Percentiles rank a stretch among this genome's conserved stretches.
Evolutionary conservation across 1,140 invertebrate genomes (phyloP).

Genomic region (Drosophila truncata): DNA sequence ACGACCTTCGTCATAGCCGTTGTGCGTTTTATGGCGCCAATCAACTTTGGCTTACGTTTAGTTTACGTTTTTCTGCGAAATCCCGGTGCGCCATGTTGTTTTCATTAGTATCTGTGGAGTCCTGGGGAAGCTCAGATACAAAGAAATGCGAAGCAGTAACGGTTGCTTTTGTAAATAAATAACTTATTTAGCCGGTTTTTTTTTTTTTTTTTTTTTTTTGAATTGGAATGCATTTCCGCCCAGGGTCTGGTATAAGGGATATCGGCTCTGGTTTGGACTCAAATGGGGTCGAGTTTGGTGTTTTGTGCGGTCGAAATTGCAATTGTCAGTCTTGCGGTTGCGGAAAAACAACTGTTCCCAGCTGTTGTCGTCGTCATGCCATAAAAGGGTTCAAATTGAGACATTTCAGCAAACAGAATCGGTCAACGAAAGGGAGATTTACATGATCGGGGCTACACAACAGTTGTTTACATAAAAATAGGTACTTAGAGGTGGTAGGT

Average conservation of each 20-base stretch:
- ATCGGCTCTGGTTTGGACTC: neutral
- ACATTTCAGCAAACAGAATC: constrained; percentile 43
- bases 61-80: constrained; percentile 71
- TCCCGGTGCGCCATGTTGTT: constrained; percentile 74
- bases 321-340: constrained; percentile 49
- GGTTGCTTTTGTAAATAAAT: constrained; percentile 74
- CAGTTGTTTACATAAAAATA: constrained; percentile 26
- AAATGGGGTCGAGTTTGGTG: constrained; percentile 4
- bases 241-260: neutral
- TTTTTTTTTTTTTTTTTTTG: too few species aligned
- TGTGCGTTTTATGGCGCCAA: constrained; percentile 71
- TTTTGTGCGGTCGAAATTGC: constrained; percentile 32
- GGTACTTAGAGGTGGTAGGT: constrained; percentile 10
- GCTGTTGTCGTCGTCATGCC: constrained; percentile 22
- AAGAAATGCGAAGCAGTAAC: constrained; percentile 44
- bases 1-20: constrained; percentile 44
- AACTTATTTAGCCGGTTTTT: constrained; percentile 68
- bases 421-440: constrained; percentile 45
- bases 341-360: constrained; percentile 49
- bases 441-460: constrained; percentile 43
- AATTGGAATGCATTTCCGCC: constrained; percentile 60
- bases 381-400: constrained; percentile 44
- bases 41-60: constrained; percentile 83
- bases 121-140: constrained; percentile 16
- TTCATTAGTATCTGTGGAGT: constrained; percentile 69